Percentiles rank a stretch among this genome's conserved stretches.
Evolutionary conservation across 2,888 invertebrate genomes (phyloP).

Genomic region (Cryptocephalus moraei): DNA sequence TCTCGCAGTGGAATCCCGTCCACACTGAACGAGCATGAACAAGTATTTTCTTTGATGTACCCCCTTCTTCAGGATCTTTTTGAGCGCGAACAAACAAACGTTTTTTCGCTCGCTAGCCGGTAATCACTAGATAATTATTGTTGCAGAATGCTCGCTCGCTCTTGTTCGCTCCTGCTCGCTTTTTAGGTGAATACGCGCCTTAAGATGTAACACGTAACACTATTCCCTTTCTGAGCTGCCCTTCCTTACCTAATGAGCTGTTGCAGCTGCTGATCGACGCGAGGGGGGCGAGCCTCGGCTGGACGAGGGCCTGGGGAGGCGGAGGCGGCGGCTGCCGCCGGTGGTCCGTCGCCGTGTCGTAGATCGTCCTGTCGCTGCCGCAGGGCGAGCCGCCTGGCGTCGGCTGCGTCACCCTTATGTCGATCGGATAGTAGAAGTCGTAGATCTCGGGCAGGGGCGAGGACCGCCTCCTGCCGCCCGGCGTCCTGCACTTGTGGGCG

Average conservation of each 20-base stretch:
- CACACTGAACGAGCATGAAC: too few species aligned
- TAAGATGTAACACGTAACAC: too few species aligned
- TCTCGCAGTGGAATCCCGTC: too few species aligned
- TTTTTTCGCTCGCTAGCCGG: too few species aligned
- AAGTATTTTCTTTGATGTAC: too few species aligned
- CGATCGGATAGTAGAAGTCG: constrained; percentile 36
- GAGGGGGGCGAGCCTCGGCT: constrained; percentile 56
- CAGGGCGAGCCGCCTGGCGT: constrained; percentile 78
- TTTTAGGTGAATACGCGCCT: too few species aligned
- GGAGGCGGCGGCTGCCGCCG: constrained; percentile 5
- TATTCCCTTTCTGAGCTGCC: too few species aligned
- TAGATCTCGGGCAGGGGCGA: constrained; percentile 33
- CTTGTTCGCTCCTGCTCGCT: too few species aligned
- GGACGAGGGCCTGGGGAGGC: constrained; percentile 20
- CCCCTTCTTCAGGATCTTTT: too few species aligned
- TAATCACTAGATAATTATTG: too few species aligned
- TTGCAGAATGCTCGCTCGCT: too few species aligned
- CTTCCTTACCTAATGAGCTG: constrained; percentile 46
- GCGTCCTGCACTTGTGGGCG: constrained; percentile 36
- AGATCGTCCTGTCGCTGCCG: constrained; percentile 53
- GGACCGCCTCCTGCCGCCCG: constrained; percentile 31
- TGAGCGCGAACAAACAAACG: too few species aligned
- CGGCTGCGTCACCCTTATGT: constrained; percentile 58
- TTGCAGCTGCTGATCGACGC: constrained; percentile 74
- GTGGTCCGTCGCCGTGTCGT: constrained; percentile 28